Evolutionary conservation across 2,797 vertebrate species (phyloP), one percentile per base, ranked within the genome.

Genomic region (Lemur catta): DNA sequence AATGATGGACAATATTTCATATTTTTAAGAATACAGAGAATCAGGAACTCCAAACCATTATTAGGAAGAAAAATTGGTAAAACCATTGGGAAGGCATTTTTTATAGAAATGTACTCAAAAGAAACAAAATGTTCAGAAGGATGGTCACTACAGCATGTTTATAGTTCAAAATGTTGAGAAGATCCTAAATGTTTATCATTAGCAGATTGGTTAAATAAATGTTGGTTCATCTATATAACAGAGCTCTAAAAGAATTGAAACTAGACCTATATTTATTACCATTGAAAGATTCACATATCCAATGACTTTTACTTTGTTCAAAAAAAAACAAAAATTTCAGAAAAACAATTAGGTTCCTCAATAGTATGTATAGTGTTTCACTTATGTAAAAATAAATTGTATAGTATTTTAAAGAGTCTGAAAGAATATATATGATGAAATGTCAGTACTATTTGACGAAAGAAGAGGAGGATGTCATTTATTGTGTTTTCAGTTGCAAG

Each of bases 381-480:
- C 30, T 69, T 84, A 84, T 24, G 33, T 82, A 82, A 95, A 93
- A 90, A 82, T 71, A 50, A 78, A 72, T 84, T 93, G 38, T 80
- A 18, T n/a, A 91, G 89, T 80, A 18, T 38, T 69, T 43, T 78
- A 84, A 92, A 84, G 18, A 81, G n/a, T 72, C 59, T 84, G 28
- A 89, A 93, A 76, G 59, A 82, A 61, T 84, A 26, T 78, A 12
- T 57, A 65, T 57, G 55, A 48, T 26, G 72, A 94, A 85, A 52
- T 71, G 17, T 76, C 88, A 61, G 65, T 59, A 71, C 26, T 80
- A 41, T 88, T 80, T 91, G 38, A 65, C 26, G 61, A 76, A 71
- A 82, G n/a, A 84, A 94, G 59, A 33, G 30, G 14, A 93, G 33
- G 35, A 24, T 75, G 59, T 91, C 43, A 72, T 6, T 75, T 86